These are phyloP conservation scores for Pristionchus mayeri DNA, from an alignment of 2,888 invertebrate species.

Conservation along the genomic window DNA sequence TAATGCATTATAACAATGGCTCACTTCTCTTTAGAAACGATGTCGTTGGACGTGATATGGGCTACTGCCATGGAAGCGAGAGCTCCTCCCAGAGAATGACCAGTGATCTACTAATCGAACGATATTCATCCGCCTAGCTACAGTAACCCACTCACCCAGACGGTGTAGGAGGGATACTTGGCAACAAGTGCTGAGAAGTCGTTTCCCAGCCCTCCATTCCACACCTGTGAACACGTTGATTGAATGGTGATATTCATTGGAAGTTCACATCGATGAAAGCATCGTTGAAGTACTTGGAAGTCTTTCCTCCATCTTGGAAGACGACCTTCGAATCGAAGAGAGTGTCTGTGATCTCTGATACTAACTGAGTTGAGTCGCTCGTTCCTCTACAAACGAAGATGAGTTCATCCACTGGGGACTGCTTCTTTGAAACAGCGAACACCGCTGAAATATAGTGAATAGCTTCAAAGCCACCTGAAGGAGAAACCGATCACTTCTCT, in stretches of 20 bases:
- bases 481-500: constrained; percentile 66
- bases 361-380: not conserved
- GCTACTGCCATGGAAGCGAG: constrained; percentile 33
- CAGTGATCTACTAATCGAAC: constrained; percentile 8
- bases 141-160: not conserved
- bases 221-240: not conserved
- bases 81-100: constrained; percentile 42
- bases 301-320: constrained; percentile 60
- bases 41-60: not conserved
- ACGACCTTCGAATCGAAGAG: constrained; percentile 39
- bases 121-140: not conserved
- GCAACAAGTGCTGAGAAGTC: not conserved
- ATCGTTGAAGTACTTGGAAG: constrained; percentile 68
- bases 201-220: not conserved
- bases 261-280: constrained; percentile 62
- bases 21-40: not conserved
- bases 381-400: constrained; percentile 66
- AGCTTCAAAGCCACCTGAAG: constrained; percentile 59
- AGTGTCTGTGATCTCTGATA: constrained; percentile 23
- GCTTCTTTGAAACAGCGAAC: no score
- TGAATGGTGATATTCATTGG: not conserved
- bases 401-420: no score
- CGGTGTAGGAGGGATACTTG: not conserved
- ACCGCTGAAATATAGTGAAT: no score
- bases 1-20: no score